Base-by-base conservation (phyloP, 2,113 vertebrate genomes). In the Oostethus manadensis region DNA sequence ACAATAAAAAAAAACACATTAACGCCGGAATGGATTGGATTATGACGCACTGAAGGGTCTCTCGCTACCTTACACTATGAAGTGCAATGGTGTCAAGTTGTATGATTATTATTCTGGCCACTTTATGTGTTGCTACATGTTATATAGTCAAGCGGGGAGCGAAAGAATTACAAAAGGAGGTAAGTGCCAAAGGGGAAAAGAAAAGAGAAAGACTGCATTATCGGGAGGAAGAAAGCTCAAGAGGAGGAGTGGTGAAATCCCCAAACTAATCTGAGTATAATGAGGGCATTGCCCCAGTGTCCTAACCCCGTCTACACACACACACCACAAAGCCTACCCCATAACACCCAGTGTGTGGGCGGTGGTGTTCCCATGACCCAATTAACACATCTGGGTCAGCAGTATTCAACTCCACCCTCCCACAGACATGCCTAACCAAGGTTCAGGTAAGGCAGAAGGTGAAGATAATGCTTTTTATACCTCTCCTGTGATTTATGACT, bases 371-470 rank as follows among this genome's bases (percentile, higher is more conserved):
- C 84, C 70, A 78, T 87, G 86, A 90, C 88, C 88, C 88, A 90
- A 74, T 89, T 90, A 77, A 80, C 78, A 88, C 88, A 90, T 90
- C 82, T 90, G 86, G 88, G 87, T 90, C 86, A 90, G 84, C 74
- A 74, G 81, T 84, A 82, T 84, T 81, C 80, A 83, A 64, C 66
- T 58, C 50, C 22, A 47, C 49, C 71, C 50, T 55, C 38, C 55
- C 50, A 67, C 63, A 60, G 55, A 57, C 21, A 55, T 15, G n/a
- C 11, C 33, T 21, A 55, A 55, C 47, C 49, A 22, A 61, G 53
- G 58, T 68, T 69, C 40, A 66, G 13, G 55, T 44, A 17, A 60
- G 43, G 43, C 51, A 61, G 18, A 56, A 35, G 38, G 53, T 55
- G 53, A 55, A 10, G 33, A 55, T 40, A 42, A 55, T 40, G 53